These are phyloP conservation scores for Leptinotarsa texana DNA, from an alignment of 1,140 invertebrate genomes.

Conservation along the genomic window DNA sequence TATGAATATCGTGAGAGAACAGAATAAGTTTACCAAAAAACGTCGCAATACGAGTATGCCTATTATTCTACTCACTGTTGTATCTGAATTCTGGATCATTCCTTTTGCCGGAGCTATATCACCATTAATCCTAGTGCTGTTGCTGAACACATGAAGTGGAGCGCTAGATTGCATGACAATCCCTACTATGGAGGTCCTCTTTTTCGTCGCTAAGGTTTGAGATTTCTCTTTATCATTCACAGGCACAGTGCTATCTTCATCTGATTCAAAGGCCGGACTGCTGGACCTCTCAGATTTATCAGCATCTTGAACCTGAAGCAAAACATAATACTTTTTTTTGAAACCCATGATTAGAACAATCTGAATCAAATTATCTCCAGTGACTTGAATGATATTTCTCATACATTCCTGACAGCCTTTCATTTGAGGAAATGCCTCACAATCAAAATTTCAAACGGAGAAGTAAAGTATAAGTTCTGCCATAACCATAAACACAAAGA, in stretches of 20 bases:
- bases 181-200: slow-evolving; percentile 65
- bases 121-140: slow-evolving; percentile 32
- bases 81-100: background rate
- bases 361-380: no score
- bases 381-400: no score
- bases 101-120: background rate
- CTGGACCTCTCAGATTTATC: slow-evolving; percentile 89
- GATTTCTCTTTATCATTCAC: slow-evolving; percentile 30
- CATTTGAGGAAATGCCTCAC: no score
- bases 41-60: no score
- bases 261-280: slow-evolving; percentile 94
- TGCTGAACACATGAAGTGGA: slow-evolving; percentile 57
- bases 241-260: slow-evolving; percentile 75
- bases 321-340: no score
- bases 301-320: slow-evolving; percentile 31
- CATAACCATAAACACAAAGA: no score
- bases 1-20: no score
- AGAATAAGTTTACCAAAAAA: no score
- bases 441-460: no score
- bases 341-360: no score
- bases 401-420: no score
- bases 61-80: background rate
- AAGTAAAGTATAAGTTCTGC: no score
- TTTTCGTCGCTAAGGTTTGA: slow-evolving; percentile 55
- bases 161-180: slow-evolving; percentile 67